These are phyloP conservation scores for Pseudorhiza aurosa DNA, from an alignment of 30 jellyfish, hydroid and myxozoan genomes.

Conservation along the genomic window DNA sequence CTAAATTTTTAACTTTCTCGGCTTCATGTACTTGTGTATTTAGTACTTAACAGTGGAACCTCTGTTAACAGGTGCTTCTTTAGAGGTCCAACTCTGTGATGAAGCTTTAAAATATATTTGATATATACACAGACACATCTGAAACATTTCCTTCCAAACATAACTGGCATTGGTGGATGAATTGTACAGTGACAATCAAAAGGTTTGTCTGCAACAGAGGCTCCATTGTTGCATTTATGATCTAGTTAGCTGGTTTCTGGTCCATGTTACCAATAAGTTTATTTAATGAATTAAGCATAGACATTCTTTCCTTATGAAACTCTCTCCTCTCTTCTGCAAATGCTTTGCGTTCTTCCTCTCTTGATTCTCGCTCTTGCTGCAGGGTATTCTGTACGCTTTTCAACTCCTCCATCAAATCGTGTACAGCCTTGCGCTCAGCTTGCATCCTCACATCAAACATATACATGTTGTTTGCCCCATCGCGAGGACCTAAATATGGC, in stretches of 20 bases:
- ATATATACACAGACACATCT: no score
- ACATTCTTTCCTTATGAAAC: slow-evolving; percentile 60
- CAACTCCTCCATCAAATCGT: slow-evolving; percentile 45
- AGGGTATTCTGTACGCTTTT: slow-evolving; percentile 25
- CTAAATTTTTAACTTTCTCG: no score
- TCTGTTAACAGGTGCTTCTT: no score
- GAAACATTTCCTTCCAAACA: no score
- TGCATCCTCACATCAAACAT: background rate
- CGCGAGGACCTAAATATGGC: slow-evolving; percentile 5
- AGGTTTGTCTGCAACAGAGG: no score
- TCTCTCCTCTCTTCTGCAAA: slow-evolving; percentile 57
- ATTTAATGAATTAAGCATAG: slow-evolving; percentile 51
- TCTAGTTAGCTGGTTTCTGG: slow-evolving; percentile 9
- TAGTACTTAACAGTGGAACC: no score
- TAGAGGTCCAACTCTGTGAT: no score
- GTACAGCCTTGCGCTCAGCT: slow-evolving; percentile 9
- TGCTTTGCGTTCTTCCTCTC: slow-evolving; percentile 65
- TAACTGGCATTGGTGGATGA: no score
- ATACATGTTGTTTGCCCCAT: background rate
- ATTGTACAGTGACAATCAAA: no score
- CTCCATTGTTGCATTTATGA: background rate
- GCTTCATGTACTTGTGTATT: no score
- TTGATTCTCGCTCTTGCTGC: slow-evolving; percentile 21
- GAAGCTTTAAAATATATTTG: no score
- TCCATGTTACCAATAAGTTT: slow-evolving; percentile 49